Evolutionary conservation across 2,888 invertebrate species (phyloP).

Genomic region (Xanthostigma xanthostigma): DNA sequence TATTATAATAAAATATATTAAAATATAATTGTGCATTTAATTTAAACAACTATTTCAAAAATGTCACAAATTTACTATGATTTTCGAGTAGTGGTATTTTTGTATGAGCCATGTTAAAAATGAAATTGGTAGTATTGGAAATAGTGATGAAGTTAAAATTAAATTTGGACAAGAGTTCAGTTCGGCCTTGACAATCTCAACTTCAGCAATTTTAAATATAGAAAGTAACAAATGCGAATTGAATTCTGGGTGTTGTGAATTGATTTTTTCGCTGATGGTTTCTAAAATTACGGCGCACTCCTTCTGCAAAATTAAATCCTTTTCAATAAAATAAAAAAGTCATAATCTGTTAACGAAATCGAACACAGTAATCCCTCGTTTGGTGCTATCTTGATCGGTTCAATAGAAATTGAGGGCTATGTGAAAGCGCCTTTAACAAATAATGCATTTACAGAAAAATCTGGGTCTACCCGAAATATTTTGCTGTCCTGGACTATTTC

Average conservation of each 20-base stretch:
- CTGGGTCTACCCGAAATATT: too few relatives aligned
- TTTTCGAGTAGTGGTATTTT: not conserved
- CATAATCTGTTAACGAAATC: too few relatives aligned
- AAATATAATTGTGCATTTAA: not conserved
- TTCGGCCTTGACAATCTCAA: conserved; percentile 70
- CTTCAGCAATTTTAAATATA: conserved; percentile 85
- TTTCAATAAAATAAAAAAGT: too few relatives aligned
- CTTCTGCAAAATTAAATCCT: conserved; percentile 41
- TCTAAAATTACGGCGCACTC: conserved; percentile 71
- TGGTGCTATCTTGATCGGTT: too few relatives aligned
- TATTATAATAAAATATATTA: not conserved
- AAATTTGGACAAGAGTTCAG: conserved; percentile 34
- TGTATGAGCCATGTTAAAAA: not conserved
- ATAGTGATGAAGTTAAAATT: not conserved
- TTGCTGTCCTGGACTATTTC: too few relatives aligned
- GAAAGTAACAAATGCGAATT: conserved; percentile 75
- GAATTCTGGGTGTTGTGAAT: conserved; percentile 69
- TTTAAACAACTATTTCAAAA: not conserved
- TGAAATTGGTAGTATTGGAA: not conserved
- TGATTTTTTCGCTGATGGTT: conserved; percentile 69
- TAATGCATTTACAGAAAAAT: too few relatives aligned
- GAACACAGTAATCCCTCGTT: too few relatives aligned
- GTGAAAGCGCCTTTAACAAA: too few relatives aligned
- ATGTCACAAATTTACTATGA: not conserved
- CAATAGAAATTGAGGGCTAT: too few relatives aligned